Base-by-base conservation (phyloP, 2,113 vertebrate species). In the Beaufortia kweichowensis region DNA sequence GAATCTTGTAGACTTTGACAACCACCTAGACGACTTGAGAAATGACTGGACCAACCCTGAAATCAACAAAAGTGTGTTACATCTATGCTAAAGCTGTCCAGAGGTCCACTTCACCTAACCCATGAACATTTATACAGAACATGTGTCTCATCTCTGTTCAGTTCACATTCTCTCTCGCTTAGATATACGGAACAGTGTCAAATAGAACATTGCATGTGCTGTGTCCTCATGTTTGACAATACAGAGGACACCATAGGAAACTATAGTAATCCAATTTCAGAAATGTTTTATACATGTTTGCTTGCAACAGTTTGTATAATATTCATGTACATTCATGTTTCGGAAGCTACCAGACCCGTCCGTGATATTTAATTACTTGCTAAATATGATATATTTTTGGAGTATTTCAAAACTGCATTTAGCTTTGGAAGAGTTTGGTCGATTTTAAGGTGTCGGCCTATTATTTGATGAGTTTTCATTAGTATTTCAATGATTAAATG, bases 21-120 rank as follows among this genome's bases (percentile, higher is more conserved):
- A 98, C 85, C 97, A 99, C 87, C 87, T 98, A 89, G 97, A 99
- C 24, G 97, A 99, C 84, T 94, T 99, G 53, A 92, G 97, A 63
- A 98, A 98, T 0, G 97, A 99, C 89, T 99, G 97, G 97, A 96
- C 97, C 35, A 99, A 99, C 85, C 96, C 97, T 0, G 95, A 97
- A 86, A 96, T 99, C 88, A 98, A 99, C 88, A 98, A 97, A 85
- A 95, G 95, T 0, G 94, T 98, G 62, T 89, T 99, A 70, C 95
- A 99, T 88, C 91, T 99, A 50, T 98, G 97, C 83, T 99, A 91
- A 91, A 67, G 63, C 19, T 43, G 17, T 9, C 67, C 59, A 60
- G 41, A 28, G 79, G 63, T 15, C 65, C 56, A 50, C 12, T 59
- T 48, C 68, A 84, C 33, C 65, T 15, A 26, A 85, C 66, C 83